Conservation (phyloP, 2,797 vertebrate species). For the Borostomias antarcticus region DNA sequence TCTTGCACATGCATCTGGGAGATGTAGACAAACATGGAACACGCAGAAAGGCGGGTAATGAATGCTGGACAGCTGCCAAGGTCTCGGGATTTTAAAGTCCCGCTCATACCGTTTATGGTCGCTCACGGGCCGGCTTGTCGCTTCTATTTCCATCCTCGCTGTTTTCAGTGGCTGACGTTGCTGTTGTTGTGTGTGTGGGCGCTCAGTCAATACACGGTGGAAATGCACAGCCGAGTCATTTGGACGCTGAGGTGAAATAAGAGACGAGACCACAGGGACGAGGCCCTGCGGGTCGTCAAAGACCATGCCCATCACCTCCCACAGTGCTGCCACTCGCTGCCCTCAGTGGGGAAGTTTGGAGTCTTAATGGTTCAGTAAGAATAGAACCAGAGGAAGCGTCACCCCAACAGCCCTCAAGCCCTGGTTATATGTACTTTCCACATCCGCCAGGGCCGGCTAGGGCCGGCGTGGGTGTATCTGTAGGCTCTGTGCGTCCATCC, state of each 20-base stretch:
- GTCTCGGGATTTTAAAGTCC: constrained; percentile 52
- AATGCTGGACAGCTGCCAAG: constrained; percentile 55
- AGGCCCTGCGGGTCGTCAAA: no score
- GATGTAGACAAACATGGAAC: constrained; percentile 49
- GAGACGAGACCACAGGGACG: background rate
- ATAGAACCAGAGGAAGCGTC: no score
- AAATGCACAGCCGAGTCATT: background rate
- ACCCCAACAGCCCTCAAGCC: no score
- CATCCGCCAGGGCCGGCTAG: no score
- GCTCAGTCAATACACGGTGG: background rate
- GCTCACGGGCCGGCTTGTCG: constrained; percentile 30
- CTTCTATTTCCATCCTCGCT: constrained; percentile 50
- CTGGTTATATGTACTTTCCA: no score
- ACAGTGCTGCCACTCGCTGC: no score
- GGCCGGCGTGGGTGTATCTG: no score
- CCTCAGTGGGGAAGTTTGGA: no score
- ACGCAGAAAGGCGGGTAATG: constrained; percentile 36
- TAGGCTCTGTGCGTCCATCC: no score
- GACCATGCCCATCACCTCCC: no score
- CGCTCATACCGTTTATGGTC: constrained; percentile 50
- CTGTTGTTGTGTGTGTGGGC: constrained; percentile 15
- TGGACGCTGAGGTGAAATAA: background rate
- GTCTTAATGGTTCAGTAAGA: no score
- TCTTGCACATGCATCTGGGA: constrained; percentile 43
- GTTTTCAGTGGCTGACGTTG: constrained; percentile 26